Evolutionary conservation across 92 coral and sea anemone species (phyloP).

Genomic region (Metridium senile): DNA sequence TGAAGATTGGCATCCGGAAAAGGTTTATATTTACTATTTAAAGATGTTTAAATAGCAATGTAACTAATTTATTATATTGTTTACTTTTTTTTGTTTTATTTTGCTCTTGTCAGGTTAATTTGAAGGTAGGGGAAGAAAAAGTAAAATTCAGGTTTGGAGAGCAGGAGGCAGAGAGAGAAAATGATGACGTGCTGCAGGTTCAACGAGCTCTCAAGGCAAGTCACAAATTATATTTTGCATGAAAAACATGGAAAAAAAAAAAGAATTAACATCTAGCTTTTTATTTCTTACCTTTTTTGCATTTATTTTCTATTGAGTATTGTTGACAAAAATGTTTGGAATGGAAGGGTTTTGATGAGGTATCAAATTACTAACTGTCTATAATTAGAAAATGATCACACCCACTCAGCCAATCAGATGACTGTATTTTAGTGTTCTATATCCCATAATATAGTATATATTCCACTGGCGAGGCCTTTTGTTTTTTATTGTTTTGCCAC

Average conservation of each 20-base stretch:
- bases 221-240: not conserved
- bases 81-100: not conserved
- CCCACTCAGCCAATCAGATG: not conserved
- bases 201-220: constrained; percentile 8
- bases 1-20: not conserved
- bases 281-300: not conserved
- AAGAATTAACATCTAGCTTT: too few relatives aligned
- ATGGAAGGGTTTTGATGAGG: not conserved
- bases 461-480: too few relatives aligned
- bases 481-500: too few relatives aligned
- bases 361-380: too few relatives aligned
- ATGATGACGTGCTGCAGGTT: not conserved
- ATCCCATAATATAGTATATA: too few relatives aligned
- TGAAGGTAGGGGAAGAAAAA: not conserved
- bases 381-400: not conserved
- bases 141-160: not conserved
- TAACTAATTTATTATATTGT: not conserved
- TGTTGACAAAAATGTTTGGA: too few relatives aligned
- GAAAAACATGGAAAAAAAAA: not conserved
- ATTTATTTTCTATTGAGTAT: too few relatives aligned
- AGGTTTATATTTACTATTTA: not conserved
- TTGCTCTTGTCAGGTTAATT: not conserved
- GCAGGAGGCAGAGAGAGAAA: not conserved
- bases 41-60: not conserved
- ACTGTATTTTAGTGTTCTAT: too few relatives aligned